Evolutionary conservation across 2,113 vertebrate species (phyloP), one percentile per base, ranked within the genome.

Genomic region (Paraplagusia blochii): DNA sequence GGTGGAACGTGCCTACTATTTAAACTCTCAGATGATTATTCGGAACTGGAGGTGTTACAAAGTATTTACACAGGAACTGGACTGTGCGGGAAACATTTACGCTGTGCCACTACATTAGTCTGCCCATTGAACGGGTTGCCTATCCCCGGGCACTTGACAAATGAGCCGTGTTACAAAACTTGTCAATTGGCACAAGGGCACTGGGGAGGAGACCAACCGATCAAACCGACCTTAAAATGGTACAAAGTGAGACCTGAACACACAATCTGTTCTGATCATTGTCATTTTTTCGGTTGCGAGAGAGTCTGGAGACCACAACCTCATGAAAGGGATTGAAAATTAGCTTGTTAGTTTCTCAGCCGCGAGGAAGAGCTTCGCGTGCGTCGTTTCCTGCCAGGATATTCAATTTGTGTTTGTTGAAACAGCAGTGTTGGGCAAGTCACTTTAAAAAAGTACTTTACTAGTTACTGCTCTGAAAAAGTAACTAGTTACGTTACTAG

Each of bases 121-220:
- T 29, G 6, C 22, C 43, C 63, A 66, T 63, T 74, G 52, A 72
- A 69, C 46, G 44, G n/a, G 18, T 52, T 17, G 55, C 17, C 55
- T 69, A 62, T 72, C 56, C 60, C 68, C 9, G 9, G 70, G 59
- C 38, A 7, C 49, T 54, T 53, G 40, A 71, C 67, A 72, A 58
- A 63, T 13, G 16, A 52, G 38, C 57, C 55, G 58, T 19, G 74
- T 72, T 66, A 66, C 46, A 66, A 49, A 72, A 63, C 45, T 38
- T 33, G 49, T 52, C 16, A 53, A 48, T 45, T 63, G 51, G 53
- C 53, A 55, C 17, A 6, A 40, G 61, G 22, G 38, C 59, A 60
- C 10, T 13, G 44, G 1, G 34, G 56, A 35, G 12, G 43, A 18
- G 17, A 22, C 19, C 42, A 44, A 53, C 34, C 0, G 36, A 47